Evolutionary conservation across 2,888 invertebrate genomes (phyloP), one percentile per base, ranked within the genome.

Genomic region (Aphidoletes aphidimyza): DNA sequence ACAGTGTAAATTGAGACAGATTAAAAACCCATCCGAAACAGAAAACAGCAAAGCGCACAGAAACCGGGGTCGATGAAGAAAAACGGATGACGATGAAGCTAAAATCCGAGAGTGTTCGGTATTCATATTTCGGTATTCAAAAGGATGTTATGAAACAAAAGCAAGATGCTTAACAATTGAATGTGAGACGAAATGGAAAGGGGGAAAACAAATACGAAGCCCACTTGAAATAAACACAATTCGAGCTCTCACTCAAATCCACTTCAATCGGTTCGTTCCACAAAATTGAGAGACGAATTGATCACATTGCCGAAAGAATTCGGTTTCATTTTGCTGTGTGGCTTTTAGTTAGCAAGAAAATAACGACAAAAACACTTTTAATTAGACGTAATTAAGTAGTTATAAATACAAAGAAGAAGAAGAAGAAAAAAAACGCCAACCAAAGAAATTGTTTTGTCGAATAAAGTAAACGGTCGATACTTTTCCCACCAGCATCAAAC

Each of bases 321-420:
- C 54, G 54, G n/a, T n/a, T n/a, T n/a, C n/a, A n/a, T n/a, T n/a
- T n/a, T n/a, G n/a, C n/a, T n/a, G n/a, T n/a, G n/a, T n/a, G n/a
- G n/a, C n/a, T n/a, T n/a, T n/a, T n/a, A n/a, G n/a, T n/a, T n/a
- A n/a, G n/a, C n/a, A n/a, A n/a, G n/a, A 54, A 1, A 2, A 47
- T 19, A 17, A 47, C 47, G 47, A 54, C 54, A 69, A 69, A 69
- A 69, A 69, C 30, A 22, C 69, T 69, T 14, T 30, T 69, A 69
- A 69, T 69, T 69, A 69, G 69, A 69, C 69, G 30, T 69, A 30
- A 69, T 69, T 69, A 69, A 69, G 34, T 69, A 34, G 54, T 54
- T 54, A 54, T 54, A 54, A n/a, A 54, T 54, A 54, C 54, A 26
- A 22, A 54, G 49, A 49, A n/a, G n/a, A n/a, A n/a, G n/a, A n/a